Conservation (phyloP, 2,113 vertebrate species). For the Anguilla japonica region DNA sequence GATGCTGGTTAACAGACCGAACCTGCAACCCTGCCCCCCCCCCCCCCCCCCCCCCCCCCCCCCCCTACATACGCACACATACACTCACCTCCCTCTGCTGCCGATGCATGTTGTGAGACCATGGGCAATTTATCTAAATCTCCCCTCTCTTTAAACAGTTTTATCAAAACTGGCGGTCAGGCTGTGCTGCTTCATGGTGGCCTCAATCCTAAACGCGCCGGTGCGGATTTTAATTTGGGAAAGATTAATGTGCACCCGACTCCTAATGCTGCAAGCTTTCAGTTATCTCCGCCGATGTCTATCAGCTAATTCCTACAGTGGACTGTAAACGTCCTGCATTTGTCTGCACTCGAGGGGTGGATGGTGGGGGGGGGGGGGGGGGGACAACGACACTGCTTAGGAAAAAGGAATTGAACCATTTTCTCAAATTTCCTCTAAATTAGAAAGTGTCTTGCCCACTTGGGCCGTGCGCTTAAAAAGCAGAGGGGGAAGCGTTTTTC, state of each 20-base stretch:
- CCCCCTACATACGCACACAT: slow-evolving; percentile 30
- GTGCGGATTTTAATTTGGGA: slow-evolving; percentile 98
- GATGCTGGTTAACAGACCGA: slow-evolving; percentile 59
- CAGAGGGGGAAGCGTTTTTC: slow-evolving; percentile 46
- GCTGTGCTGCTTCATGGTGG: slow-evolving; percentile 80
- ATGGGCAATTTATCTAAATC: slow-evolving; percentile 93
- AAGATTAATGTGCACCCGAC: slow-evolving; percentile 92
- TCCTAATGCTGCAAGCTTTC: slow-evolving; percentile 79
- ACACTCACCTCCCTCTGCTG: slow-evolving; percentile 46
- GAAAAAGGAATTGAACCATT: slow-evolving; percentile 74
- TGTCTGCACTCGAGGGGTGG: slow-evolving; percentile 62
- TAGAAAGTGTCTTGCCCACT: slow-evolving; percentile 68
- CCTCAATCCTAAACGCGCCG: slow-evolving; percentile 88
- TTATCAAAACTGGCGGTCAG: slow-evolving; percentile 97
- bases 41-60: slow-evolving; percentile 36
- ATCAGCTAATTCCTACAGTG: slow-evolving; percentile 82
- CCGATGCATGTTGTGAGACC: slow-evolving; percentile 64
- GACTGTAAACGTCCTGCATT: slow-evolving; percentile 69
- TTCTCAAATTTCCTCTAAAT: slow-evolving; percentile 84
- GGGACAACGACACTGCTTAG: slow-evolving; percentile 62
- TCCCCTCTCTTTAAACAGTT: slow-evolving; percentile 92
- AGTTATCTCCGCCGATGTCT: slow-evolving; percentile 84
- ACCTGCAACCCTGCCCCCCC: slow-evolving; percentile 22
- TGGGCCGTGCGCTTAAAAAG: slow-evolving; percentile 43
- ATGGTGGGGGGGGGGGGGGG: slow-evolving; percentile 45